A percentile compares a stretch with the other conserved stretches of the same genome.
Evolutionary conservation across 2,113 vertebrate genomes (phyloP).

Genomic region (Butorides virescens): DNA sequence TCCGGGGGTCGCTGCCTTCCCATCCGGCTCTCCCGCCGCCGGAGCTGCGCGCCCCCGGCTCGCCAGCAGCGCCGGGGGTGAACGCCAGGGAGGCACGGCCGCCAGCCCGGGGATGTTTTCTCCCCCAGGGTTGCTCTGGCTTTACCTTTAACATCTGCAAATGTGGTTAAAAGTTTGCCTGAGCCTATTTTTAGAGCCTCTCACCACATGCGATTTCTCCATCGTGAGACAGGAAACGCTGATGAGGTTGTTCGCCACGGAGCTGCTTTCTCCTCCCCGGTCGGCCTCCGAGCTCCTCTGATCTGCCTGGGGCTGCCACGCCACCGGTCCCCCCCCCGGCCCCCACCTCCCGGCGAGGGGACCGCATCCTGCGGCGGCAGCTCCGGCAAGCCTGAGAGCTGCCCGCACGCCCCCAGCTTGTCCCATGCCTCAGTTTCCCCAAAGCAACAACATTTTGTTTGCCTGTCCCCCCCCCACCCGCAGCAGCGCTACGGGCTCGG

Average conservation of each 20-base stretch:
- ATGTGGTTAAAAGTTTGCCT: conserved; percentile 59
- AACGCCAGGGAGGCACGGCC: neutral
- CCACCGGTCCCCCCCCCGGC: neutral
- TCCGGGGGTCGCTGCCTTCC: neutral
- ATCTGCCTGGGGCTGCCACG: neutral
- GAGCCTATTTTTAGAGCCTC: conserved; percentile 70
- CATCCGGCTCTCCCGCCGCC: neutral
- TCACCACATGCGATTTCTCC: conserved; percentile 54
- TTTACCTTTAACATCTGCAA: conserved; percentile 56
- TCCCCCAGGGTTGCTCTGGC: neutral
- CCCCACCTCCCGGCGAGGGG: neutral
- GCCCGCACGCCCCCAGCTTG: neutral
- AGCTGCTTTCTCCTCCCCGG: conserved; percentile 28
- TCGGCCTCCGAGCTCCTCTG: neutral
- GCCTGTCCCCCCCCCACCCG: fast-evolving
- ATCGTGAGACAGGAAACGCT: conserved; percentile 63
- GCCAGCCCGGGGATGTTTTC: neutral
- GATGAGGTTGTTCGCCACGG: conserved; percentile 22
- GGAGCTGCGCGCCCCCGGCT: neutral
- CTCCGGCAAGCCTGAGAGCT: neutral
- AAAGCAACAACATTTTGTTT: neutral
- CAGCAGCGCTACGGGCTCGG: neutral
- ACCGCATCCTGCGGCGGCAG: neutral
- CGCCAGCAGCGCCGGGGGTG: neutral
- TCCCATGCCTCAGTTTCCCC: neutral